phyloP scores from a whole-genome alignment of 2,113 vertebrate genomes.

The Erythrolamprus reginae region DNA sequence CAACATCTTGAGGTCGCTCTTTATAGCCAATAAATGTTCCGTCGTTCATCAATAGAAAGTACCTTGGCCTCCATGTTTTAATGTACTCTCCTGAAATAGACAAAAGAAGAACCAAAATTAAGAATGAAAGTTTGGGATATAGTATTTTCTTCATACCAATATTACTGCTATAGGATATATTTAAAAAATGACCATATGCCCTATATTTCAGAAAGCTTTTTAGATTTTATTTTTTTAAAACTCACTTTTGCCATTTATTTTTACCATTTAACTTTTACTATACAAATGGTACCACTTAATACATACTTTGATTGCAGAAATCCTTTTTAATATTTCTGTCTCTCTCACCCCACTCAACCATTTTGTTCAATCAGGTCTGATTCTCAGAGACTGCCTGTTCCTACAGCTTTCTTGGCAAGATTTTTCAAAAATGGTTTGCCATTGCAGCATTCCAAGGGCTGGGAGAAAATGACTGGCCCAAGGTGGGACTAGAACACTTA shows the following conservation, averaged over 20 bases:
- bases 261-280: neutral
- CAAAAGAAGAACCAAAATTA: neutral
- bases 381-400: too few species aligned
- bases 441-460: too few species aligned
- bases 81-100: slow-evolving; percentile 88
- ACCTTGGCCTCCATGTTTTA: slow-evolving; percentile 95
- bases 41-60: slow-evolving; percentile 93
- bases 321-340: neutral
- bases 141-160: slow-evolving; percentile 19
- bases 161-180: neutral
- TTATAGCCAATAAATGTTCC: slow-evolving; percentile 97
- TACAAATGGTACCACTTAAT: neutral
- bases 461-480: too few species aligned
- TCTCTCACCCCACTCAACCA: neutral
- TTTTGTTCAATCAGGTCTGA: neutral
- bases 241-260: neutral
- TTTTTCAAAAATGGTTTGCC: too few species aligned
- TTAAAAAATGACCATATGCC: neutral
- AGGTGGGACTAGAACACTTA: too few species aligned
- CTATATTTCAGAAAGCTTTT: neutral
- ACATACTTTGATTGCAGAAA: neutral
- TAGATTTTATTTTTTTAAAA: neutral
- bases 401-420: too few species aligned
- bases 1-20: slow-evolving; percentile 90
- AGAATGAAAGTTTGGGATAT: neutral